These are phyloP conservation scores for Drosophila nigritarsus DNA, from an alignment of 2,888 invertebrate genomes.

Conservation along the genomic window DNA sequence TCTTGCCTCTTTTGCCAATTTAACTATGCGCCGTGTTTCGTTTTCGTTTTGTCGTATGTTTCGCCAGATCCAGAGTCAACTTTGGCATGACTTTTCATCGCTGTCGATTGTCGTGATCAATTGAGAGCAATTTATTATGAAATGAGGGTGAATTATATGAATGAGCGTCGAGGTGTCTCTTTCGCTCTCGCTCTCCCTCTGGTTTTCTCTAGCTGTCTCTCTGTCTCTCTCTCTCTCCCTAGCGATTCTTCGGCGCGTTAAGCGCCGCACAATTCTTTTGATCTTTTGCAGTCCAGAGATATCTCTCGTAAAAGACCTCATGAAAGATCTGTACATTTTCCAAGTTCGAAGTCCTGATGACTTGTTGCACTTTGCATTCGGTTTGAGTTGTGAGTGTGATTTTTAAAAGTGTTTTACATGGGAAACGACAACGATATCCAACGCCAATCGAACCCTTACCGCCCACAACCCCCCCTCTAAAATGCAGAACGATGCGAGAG, in stretches of 20 bases:
- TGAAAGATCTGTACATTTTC: constrained; percentile 74
- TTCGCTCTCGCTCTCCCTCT: constrained; percentile 30
- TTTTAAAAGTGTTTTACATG: constrained; percentile 82
- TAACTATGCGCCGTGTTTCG: constrained; percentile 60
- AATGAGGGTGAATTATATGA: constrained; percentile 86
- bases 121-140: constrained; percentile 86
- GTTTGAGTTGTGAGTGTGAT: constrained; percentile 82
- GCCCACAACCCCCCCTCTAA: not conserved
- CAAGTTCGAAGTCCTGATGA: constrained; percentile 56
- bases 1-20: constrained; percentile 67
- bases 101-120: constrained; percentile 85
- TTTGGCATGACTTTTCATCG: constrained; percentile 80
- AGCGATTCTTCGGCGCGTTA: constrained; percentile 31
- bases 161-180: constrained; percentile 65
- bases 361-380: constrained; percentile 76
- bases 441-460: not conserved
- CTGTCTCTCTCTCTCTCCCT: constrained; percentile 8
- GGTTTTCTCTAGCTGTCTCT: constrained; percentile 3
- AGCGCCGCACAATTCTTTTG: constrained; percentile 82
- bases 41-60: constrained; percentile 69
- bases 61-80: constrained; percentile 67
- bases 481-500: constrained; percentile 44
- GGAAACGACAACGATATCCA: constrained; percentile 69
- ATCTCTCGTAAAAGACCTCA: constrained; percentile 41
- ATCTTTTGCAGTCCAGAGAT: constrained; percentile 65